phyloP scores from a whole-genome alignment of 2,113 vertebrate genomes.

The Struthidea cinerea region DNA sequence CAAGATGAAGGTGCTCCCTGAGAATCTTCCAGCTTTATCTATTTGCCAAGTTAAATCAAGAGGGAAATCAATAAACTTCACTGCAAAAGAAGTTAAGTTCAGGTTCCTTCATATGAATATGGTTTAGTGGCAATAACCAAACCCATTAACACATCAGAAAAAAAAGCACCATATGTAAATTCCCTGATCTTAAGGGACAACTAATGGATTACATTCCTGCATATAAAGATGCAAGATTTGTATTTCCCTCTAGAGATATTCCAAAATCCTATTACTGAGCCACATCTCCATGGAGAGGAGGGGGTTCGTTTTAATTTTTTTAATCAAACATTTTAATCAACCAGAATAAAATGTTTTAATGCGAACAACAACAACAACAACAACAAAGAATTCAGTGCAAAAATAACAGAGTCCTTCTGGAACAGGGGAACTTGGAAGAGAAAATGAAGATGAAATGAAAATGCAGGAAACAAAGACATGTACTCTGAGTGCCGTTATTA shows the following conservation, averaged over 20 bases:
- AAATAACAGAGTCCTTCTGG: background rate
- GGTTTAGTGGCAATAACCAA: slow-evolving; percentile 41
- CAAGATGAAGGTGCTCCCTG: background rate
- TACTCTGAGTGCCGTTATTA: background rate
- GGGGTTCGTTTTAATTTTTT: background rate
- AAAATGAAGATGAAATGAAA: slow-evolving; percentile 18
- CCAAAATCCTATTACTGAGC: slow-evolving; percentile 46
- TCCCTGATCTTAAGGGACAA: slow-evolving; percentile 25
- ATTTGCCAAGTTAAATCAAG: background rate
- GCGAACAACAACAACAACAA: background rate
- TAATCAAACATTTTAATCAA: slow-evolving; percentile 42
- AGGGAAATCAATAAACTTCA: background rate
- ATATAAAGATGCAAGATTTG: slow-evolving; percentile 36
- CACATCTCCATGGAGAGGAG: background rate
- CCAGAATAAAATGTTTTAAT: background rate
- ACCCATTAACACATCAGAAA: background rate
- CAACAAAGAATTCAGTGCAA: background rate
- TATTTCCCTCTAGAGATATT: slow-evolving; percentile 49
- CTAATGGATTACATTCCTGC: slow-evolving; percentile 30
- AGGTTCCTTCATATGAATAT: background rate
- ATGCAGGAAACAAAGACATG: background rate
- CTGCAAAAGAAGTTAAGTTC: background rate
- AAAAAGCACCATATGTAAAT: slow-evolving; percentile 32
- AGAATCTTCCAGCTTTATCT: background rate
- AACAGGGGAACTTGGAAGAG: background rate